Base-by-base conservation (phyloP, 2,888 invertebrate genomes). In the Orthosia gracilis region DNA sequence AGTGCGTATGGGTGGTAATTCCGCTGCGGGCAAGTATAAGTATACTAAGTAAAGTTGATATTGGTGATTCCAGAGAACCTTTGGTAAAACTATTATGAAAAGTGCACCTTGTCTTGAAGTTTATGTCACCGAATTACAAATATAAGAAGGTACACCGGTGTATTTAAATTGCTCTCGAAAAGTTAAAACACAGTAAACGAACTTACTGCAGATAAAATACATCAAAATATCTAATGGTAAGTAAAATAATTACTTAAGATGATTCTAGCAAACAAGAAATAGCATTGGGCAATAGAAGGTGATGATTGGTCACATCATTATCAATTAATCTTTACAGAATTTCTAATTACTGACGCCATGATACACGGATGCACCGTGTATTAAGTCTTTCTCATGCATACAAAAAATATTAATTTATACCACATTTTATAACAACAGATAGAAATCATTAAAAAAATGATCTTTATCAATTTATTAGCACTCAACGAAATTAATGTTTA, bases 391-490 rank as follows among this genome's bases (percentile, higher is more conserved):
- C 11, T 17, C 31, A 57, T 26, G 40, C 57, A 52, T n/a, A 3
- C 1, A 9, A 17, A 70, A 49, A 21, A 40, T 21, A 79, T 23
- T 26, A 49, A 23, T 50, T 55, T 57, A 62, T 70, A 76, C 26
- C 54, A 72, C 49, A 50, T 50, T 79, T 77, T 79, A 72, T 78
- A 57, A 52, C 49, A 18, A 31, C 11, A 21, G 73, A 73, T 82
- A 63, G 13, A 0, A 21, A 77, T 80, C 65, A 12, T 1, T 12
- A 17, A 47, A 50, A 45, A 63, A 47, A 15, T 57, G 66, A 76
- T 80, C 0, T 0, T 26, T 1, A 82, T 80, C 77, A 76, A 17
- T 67, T 70, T 67, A 82, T 76, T 55, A 52, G 23, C 69, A 83
- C 58, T 82, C 45, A 62, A 71, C 7, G 4, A 59, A 69, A 69